Percentiles rank a stretch among this genome's conserved stretches.
Evolutionary conservation across 2,797 vertebrate genomes (phyloP).

Genomic region (Anguilla anguilla): DNA sequence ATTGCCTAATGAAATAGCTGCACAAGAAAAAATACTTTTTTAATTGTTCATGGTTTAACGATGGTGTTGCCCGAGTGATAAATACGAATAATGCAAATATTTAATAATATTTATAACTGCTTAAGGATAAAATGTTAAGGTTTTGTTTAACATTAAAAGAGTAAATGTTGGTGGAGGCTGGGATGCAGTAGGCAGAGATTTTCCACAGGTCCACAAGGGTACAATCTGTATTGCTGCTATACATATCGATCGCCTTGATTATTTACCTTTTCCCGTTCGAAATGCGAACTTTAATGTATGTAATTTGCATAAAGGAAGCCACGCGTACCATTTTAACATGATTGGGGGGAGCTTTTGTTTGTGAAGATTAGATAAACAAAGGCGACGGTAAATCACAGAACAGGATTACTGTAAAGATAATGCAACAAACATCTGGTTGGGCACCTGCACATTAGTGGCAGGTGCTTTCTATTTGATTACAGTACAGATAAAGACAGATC

Average conservation of each 20-base stretch:
- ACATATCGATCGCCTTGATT: neutral
- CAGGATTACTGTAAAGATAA: slow-evolving; percentile 13
- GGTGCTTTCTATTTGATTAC: slow-evolving; percentile 19
- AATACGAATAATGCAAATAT: neutral
- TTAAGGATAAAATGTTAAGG: neutral
- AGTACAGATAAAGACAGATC: slow-evolving; percentile 13
- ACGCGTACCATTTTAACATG: neutral
- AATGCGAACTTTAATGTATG: neutral
- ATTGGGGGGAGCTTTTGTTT: slow-evolving; percentile 1
- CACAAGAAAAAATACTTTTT: neutral
- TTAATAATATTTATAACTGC: neutral
- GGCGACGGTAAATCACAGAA: slow-evolving; percentile 5
- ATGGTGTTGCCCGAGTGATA: neutral
- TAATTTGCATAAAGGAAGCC: neutral
- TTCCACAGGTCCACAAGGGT: neutral
- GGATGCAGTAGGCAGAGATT: neutral
- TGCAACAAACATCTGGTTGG: slow-evolving; percentile 24
- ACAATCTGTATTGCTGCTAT: neutral
- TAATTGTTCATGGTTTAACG: neutral
- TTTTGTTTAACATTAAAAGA: neutral
- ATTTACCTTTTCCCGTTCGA: neutral
- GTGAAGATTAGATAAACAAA: neutral
- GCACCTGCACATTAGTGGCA: neutral
- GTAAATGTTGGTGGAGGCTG: neutral
- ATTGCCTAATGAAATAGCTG: neutral